Evolutionary conservation across 2,113 vertebrate genomes (phyloP).

Genomic region (Hydropotes inermis): DNA sequence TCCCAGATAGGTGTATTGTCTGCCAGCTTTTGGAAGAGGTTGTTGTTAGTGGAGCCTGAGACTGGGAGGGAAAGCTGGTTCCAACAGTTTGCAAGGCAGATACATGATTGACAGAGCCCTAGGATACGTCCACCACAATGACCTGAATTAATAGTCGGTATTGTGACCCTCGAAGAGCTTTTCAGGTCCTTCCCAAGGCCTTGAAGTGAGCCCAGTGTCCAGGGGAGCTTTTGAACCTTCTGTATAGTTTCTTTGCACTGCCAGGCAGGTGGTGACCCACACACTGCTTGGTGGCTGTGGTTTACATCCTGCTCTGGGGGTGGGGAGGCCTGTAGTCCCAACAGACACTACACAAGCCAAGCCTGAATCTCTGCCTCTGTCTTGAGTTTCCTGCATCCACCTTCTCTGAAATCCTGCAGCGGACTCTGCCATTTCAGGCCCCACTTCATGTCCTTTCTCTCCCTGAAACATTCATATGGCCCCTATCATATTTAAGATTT

Average conservation of each 20-base stretch:
- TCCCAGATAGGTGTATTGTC: background rate
- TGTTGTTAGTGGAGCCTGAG: too few relatives aligned
- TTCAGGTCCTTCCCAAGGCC: background rate
- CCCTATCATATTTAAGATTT: background rate
- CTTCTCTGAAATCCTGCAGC: background rate
- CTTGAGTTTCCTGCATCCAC: background rate
- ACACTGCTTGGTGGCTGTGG: background rate
- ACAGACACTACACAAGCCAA: fast-evolving
- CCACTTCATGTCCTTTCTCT: background rate
- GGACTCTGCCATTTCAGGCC: background rate
- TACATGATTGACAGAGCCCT: background rate
- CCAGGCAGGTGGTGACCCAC: background rate
- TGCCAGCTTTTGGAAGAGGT: background rate
- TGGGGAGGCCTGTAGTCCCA: background rate
- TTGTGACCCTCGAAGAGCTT: background rate
- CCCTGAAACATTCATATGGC: background rate
- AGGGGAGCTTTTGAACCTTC: background rate
- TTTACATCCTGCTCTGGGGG: background rate
- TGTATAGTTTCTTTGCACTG: background rate
- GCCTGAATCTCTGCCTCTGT: background rate
- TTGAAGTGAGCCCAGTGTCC: background rate
- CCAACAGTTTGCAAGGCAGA: background rate
- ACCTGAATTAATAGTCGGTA: background rate
- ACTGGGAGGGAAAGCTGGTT: background rate
- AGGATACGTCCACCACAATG: background rate